Conservation (phyloP, 2,113 vertebrate species). For the Pituophis catenifer region DNA sequence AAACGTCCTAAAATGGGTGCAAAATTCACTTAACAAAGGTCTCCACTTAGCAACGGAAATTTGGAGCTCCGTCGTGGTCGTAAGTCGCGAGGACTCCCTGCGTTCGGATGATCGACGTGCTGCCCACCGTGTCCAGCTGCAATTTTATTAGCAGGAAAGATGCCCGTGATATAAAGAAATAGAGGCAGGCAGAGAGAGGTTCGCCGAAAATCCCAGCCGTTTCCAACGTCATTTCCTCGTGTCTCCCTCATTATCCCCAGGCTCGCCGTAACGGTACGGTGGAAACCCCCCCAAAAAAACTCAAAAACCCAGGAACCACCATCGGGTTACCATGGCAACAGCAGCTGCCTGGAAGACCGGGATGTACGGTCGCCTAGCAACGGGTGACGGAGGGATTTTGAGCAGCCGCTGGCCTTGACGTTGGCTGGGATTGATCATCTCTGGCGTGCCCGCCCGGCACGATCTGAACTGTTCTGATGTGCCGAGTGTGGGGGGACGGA, state of each 20-base stretch:
- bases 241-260: constrained; percentile 26
- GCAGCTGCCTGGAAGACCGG: constrained; percentile 46
- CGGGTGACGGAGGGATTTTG: constrained; percentile 26
- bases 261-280: constrained; percentile 35
- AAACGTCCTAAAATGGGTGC: too few species aligned
- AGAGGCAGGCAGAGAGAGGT: too few species aligned
- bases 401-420: constrained; percentile 12
- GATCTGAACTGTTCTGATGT: neutral
- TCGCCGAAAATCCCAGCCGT: neutral
- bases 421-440: constrained; percentile 12
- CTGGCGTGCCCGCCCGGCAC: neutral
- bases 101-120: neutral
- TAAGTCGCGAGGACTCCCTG: too few species aligned
- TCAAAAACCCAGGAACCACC: constrained; percentile 30
- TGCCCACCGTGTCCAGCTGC: neutral
- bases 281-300: constrained; percentile 25
- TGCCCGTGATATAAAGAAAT: neutral
- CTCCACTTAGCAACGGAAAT: too few species aligned
- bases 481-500: neutral
- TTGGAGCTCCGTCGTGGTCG: too few species aligned
- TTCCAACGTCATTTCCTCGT: constrained; percentile 51
- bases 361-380: constrained; percentile 60
- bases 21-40: too few species aligned
- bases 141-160: neutral
- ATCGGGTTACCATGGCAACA: constrained; percentile 65